Evolutionary conservation across 2,113 vertebrate genomes (phyloP), one percentile per base, ranked within the genome.

Genomic region (Sphyrna mokarran): DNA sequence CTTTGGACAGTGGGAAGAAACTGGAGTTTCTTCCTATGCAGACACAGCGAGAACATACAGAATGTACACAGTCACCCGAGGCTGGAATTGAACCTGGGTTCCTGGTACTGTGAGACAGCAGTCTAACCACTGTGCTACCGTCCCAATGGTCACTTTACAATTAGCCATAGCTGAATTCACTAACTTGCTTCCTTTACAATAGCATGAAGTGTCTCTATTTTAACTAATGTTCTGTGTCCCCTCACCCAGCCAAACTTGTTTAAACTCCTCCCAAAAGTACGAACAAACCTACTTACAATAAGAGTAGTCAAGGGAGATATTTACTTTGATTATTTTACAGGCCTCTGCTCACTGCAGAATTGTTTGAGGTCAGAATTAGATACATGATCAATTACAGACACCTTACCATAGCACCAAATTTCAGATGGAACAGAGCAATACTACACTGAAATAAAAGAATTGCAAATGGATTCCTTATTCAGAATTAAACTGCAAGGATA

Each of bases 401-500:
- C 18, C 0, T 18, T 18, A 20, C 37, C 80, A 40, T 43, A 40
- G 14, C 37, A 83, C 37, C 40, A 16, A 83, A 83, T 83, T 40
- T 20, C 80, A 83, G 72, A 40, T 83, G 14, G 80, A 40, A n/a
- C 78, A 80, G 37, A 18, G 33, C 33, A 37, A 9, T 7, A 1
- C 61, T 66, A 37, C 18, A 93, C 66, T 18, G 61, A 37, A 37
- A 20, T 37, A 37, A 66, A 66, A 68, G 63, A 66, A 37, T 37
- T 93, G n/a, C 61, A 68, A 33, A 66, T 37, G 16, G 8, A 93
- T 93, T 16, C 61, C 14, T 93, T 66, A n/a, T 22, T 66, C 2
- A 72, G 8, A 95, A 48, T 70, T 48, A 76, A 70, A 48, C 54
- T 26, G 3, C 40, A 98, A 99, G 98, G 98, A 99, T 99, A 99